phyloP scores from a whole-genome alignment of 2,113 vertebrate genomes.

The Oplegnathus fasciatus region DNA sequence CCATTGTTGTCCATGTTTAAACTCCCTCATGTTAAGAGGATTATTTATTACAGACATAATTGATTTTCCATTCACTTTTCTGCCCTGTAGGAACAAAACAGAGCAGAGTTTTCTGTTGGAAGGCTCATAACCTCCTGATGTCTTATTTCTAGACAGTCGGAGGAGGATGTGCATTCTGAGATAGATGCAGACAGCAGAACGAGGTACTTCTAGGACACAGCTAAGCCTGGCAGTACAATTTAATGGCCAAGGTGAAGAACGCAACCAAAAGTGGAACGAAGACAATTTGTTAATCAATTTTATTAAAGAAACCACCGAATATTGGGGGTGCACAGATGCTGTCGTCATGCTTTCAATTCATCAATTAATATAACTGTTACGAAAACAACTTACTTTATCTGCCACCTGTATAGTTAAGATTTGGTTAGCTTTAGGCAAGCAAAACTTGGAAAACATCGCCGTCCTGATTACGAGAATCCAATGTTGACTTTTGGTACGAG shows the following conservation, averaged over 20 bases:
- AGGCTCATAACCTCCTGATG: neutral
- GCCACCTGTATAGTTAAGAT: no score
- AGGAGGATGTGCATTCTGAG: neutral
- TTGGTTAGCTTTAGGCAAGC: no score
- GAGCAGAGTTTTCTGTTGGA: neutral
- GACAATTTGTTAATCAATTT: neutral
- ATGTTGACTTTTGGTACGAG: neutral
- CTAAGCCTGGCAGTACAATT: neutral
- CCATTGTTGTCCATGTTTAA: constrained; percentile 24
- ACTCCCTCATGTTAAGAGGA: constrained; percentile 32
- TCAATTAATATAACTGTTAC: no score
- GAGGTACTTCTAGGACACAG: neutral
- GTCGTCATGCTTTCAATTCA: no score
- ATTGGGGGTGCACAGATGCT: no score
- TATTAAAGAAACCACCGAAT: neutral
- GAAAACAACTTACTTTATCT: no score
- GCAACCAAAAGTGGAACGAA: neutral
- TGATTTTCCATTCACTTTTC: constrained; percentile 34
- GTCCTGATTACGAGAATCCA: neutral
- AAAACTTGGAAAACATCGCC: no score
- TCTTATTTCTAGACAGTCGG: neutral
- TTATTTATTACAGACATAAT: constrained; percentile 59
- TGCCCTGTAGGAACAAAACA: constrained; percentile 35
- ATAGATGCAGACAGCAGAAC: neutral
- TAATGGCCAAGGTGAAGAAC: neutral